Base-by-base conservation (phyloP, 2,797 vertebrate genomes). In the Halcyon leucocephala region DNA sequence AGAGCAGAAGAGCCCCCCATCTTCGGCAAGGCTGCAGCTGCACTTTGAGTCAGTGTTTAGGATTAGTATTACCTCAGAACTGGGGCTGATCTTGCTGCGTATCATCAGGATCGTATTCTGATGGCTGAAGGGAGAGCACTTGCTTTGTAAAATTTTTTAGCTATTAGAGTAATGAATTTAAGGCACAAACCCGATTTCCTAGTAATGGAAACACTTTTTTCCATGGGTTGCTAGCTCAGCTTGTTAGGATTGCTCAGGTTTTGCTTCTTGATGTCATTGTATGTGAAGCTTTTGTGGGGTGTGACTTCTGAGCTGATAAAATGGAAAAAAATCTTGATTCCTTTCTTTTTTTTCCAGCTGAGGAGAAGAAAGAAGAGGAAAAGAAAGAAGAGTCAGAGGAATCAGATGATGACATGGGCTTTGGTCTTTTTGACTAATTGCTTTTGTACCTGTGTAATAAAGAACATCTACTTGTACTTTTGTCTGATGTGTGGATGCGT, bases 391-490 rank as follows among this genome's bases (percentile, higher is more conserved):
- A 99, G 95, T 99, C 99, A 0, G 99, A 99, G 96, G 99, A 99
- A 90, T 99, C 99, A 4, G 99, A 99, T 28, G 99, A 99, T 25
- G 99, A 99, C 97, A 99, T 99, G 99, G 99, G 99, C 97, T 99
- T 99, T 92, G 99, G 99, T 98, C 99, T 99, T 96, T 99, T 99
- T 94, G 99, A 99, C 97, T 99, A 99, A 98, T 29, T 5, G 72
- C 79, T 98, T 97, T 96, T 98, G 97, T 98, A 96, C 80, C 58
- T 80, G 42, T 90, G 78, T 82, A 98, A 97, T 98, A 98, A 98
- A 93, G 37, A 91, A 9, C 58, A 48, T 19, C 5, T 24, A 0
- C 46, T 42, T 66, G 46, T 82, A 52, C 2, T 66, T 0, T 0
- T 22, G 67, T 57, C 9, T 62, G 9, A 48, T 5, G 3, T 0